A percentile compares a stretch with the other conserved stretches of the same genome.
Evolutionary conservation across 2,113 vertebrate genomes (phyloP).

Genomic region (Stigmatopora nigra): DNA sequence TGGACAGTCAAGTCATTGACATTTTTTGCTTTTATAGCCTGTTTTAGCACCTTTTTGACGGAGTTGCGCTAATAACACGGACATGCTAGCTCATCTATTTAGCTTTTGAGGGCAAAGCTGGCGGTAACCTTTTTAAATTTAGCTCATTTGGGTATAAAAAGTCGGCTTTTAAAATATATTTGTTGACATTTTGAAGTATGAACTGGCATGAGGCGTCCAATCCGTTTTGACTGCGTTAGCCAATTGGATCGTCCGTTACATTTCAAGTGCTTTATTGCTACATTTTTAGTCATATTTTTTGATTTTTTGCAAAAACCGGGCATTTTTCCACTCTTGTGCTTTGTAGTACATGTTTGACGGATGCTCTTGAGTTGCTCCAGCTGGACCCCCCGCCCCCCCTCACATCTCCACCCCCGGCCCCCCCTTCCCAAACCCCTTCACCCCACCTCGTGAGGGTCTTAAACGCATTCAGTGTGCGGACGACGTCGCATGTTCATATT

Average conservation of each 20-base stretch:
- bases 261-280: neutral
- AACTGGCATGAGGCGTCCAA: no score
- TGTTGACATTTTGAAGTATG: no score
- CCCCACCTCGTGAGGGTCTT: slow-evolving; percentile 15
- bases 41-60: slow-evolving; percentile 10
- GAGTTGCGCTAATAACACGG: neutral
- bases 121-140: no score
- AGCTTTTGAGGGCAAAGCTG: no score
- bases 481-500: slow-evolving; percentile 52
- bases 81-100: no score
- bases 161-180: no score
- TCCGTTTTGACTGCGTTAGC: no score
- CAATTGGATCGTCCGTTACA: neutral
- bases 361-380: slow-evolving; percentile 1
- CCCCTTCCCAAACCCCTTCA: neutral
- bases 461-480: slow-evolving; percentile 22
- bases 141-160: no score
- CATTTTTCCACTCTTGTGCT: neutral
- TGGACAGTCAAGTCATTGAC: slow-evolving; percentile 38
- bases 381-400: slow-evolving; percentile 1
- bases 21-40: slow-evolving; percentile 32
- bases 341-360: neutral
- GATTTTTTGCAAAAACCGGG: neutral
- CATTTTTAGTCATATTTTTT: neutral
- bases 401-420: no score